These are phyloP conservation scores for Linnaemya tessellans DNA, from an alignment of 2,888 invertebrate species.

Conservation along the genomic window DNA sequence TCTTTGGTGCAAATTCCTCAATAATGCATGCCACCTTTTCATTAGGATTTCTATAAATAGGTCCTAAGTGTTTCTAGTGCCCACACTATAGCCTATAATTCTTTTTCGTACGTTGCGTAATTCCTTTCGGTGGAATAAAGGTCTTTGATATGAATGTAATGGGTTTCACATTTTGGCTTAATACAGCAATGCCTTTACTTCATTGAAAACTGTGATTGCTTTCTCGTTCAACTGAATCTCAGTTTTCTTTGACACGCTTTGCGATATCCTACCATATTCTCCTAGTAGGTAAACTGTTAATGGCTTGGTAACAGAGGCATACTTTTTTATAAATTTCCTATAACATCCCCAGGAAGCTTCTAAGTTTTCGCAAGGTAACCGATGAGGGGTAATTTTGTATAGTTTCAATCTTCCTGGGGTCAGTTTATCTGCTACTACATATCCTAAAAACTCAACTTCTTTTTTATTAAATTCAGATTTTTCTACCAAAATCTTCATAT, in stretches of 20 bases:
- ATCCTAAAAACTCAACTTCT: not conserved
- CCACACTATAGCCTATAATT: constrained; percentile 1
- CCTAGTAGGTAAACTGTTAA: not conserved
- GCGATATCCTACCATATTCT: not conserved
- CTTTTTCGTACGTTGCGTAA: not conserved
- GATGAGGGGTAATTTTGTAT: not conserved
- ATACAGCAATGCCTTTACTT: no score
- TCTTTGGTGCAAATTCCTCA: no score
- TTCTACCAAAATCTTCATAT: not conserved
- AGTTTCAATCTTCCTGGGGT: not conserved
- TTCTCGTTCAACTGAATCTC: not conserved
- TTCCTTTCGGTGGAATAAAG: constrained; percentile 1
- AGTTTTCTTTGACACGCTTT: not conserved
- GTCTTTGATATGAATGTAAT: not conserved
- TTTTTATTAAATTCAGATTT: not conserved
- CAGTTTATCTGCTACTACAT: constrained; percentile 32
- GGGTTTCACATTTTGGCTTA: not conserved
- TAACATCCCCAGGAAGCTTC: not conserved
- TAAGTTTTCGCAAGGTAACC: not conserved
- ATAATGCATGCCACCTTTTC: not conserved
- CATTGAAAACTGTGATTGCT: not conserved
- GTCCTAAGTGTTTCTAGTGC: not conserved
- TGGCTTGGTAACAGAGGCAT: not conserved
- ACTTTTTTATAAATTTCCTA: not conserved
- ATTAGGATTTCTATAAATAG: not conserved